Percentiles rank a stretch among this genome's conserved stretches.
These are phyloP conservation scores for Chaetorhynchus papuensis DNA, from an alignment of 2,113 vertebrate genomes.

Conservation along the genomic window DNA sequence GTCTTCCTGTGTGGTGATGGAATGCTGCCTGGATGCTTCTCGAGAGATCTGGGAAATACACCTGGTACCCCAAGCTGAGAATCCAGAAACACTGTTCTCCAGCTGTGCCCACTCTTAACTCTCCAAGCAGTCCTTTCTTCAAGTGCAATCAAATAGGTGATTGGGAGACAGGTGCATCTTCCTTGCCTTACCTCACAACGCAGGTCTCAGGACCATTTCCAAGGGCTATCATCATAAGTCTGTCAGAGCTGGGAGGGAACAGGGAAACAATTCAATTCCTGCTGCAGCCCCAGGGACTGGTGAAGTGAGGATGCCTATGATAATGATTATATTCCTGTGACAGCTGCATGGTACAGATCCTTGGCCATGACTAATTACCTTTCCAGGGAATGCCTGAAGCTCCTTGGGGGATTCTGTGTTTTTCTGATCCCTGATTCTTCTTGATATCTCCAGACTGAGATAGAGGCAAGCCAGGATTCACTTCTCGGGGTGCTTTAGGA, in stretches of 20 bases:
- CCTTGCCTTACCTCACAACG: not conserved
- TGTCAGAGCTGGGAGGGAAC: not conserved
- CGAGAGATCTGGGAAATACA: not conserved
- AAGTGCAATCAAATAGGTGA: not conserved
- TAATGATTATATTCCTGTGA: conserved; percentile 28
- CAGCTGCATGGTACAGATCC: conserved; percentile 2
- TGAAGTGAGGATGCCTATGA: not conserved
- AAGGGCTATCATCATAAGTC: not conserved
- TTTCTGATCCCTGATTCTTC: not conserved
- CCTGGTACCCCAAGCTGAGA: not conserved
- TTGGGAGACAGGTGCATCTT: not conserved
- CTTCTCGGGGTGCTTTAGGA: not conserved
- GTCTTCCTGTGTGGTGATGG: not conserved
- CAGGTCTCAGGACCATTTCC: not conserved
- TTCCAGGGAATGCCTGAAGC: conserved; percentile 30
- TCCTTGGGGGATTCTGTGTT: not conserved
- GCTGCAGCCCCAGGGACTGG: not conserved
- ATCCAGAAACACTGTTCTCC: not conserved
- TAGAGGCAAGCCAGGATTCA: not conserved
- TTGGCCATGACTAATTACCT: conserved; percentile 26
- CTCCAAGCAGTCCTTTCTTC: not conserved
- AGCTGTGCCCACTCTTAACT: not conserved
- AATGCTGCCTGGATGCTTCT: not conserved
- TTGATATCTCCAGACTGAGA: not conserved
- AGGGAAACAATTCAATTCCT: not conserved